Evolutionary conservation across 2,888 invertebrate species (phyloP).

Genomic region (Dryobota labecula): DNA sequence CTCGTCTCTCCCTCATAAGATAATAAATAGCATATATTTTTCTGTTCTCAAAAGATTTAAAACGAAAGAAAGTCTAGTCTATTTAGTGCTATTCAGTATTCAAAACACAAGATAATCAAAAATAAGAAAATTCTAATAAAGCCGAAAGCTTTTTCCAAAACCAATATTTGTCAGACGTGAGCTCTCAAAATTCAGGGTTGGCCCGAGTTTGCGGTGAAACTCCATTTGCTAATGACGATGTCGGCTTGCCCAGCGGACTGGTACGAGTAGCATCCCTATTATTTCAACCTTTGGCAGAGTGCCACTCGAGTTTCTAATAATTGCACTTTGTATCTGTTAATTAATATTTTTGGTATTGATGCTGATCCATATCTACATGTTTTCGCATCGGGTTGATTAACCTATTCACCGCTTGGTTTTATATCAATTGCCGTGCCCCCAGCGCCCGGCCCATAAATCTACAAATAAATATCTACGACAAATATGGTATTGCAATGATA

Average conservation of each 20-base stretch:
- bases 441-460: no score
- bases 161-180: slow-evolving; percentile 59
- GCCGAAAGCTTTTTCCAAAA: slow-evolving; percentile 60
- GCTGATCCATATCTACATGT: not conserved
- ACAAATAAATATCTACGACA: no score
- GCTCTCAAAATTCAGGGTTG: slow-evolving; percentile 61
- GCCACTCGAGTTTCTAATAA: slow-evolving; percentile 56
- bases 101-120: slow-evolving; percentile 34
- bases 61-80: not conserved
- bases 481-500: no score
- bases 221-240: slow-evolving; percentile 65
- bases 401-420: no score
- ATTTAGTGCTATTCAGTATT: slow-evolving; percentile 14
- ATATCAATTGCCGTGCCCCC: no score
- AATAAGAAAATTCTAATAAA: slow-evolving; percentile 42
- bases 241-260: slow-evolving; percentile 22
- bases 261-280: slow-evolving; percentile 55
- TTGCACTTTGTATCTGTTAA: slow-evolving; percentile 50
- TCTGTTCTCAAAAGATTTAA: not conserved
- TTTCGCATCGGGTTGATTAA: not conserved
- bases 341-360: slow-evolving; percentile 37
- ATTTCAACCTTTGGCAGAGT: slow-evolving; percentile 49
- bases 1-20: no score
- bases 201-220: slow-evolving; percentile 56
- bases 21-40: not conserved